These are phyloP conservation scores for Drosophila simulans DNA, from an alignment of 1,140 invertebrate species.

Conservation along the genomic window DNA sequence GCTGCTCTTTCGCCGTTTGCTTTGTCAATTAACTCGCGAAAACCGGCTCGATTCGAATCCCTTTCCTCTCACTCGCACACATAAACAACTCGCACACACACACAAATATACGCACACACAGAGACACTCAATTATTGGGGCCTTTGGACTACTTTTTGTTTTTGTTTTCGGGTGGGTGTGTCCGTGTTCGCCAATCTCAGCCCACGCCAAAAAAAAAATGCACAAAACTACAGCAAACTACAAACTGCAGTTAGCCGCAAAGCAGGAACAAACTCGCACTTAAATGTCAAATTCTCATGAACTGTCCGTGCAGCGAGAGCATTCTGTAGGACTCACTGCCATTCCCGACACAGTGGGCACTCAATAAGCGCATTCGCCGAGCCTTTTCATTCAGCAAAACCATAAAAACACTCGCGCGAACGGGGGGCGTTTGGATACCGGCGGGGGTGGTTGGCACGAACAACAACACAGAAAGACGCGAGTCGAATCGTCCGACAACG, in stretches of 20 bases:
- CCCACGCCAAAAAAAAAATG: slow-evolving; percentile 38
- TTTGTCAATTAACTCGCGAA: slow-evolving; percentile 74
- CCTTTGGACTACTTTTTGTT: slow-evolving; percentile 51
- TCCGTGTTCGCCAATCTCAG: slow-evolving; percentile 54
- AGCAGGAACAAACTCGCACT: slow-evolving; percentile 4
- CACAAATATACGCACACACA: not conserved
- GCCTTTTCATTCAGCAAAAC: slow-evolving; percentile 46
- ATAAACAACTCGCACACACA: slow-evolving; percentile 1
- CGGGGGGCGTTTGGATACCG: not conserved
- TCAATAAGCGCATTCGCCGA: slow-evolving; percentile 6
- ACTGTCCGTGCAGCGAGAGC: slow-evolving; percentile 32
- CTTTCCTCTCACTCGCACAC: slow-evolving; percentile 37
- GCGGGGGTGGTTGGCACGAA: slow-evolving; percentile 4
- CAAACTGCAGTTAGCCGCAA: slow-evolving; percentile 26
- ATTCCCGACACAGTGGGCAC: not conserved
- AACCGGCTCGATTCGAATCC: slow-evolving; percentile 59
- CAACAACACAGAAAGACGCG: slow-evolving; percentile 6
- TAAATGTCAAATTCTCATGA: slow-evolving; percentile 81
- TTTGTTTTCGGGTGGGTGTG: slow-evolving; percentile 72
- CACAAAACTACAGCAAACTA: slow-evolving; percentile 21
- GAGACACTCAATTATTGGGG: not conserved
- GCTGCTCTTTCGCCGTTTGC: slow-evolving; percentile 56
- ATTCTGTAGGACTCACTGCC: slow-evolving; percentile 28
- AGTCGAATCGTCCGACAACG: not conserved
- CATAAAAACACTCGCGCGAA: slow-evolving; percentile 19